Evolutionary conservation across 2,888 invertebrate species (phyloP).

Genomic region (Dysmachus trigonus): DNA sequence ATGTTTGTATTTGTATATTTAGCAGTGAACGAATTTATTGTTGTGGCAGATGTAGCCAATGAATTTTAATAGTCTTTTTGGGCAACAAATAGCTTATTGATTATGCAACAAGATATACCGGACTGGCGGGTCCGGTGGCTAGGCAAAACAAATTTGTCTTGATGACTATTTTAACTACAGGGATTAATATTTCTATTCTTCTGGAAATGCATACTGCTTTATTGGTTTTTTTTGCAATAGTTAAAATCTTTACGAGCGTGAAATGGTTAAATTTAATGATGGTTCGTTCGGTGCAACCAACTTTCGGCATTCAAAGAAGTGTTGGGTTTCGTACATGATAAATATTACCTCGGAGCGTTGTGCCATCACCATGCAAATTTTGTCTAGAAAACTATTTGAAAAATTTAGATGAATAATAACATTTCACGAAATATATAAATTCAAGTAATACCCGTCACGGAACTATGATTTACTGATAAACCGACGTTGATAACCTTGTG

Average conservation of each 20-base stretch:
- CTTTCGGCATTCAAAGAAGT: not conserved
- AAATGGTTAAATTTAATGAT: not conserved
- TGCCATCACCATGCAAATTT: not conserved
- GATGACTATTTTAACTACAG: not conserved
- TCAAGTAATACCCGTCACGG: not conserved
- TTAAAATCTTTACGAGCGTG: not conserved
- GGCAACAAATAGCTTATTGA: not conserved
- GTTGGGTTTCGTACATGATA: not conserved
- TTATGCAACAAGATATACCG: not conserved
- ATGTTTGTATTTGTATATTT: not conserved
- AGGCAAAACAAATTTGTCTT: not conserved
- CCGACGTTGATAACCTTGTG: not conserved
- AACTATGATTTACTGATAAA: not conserved
- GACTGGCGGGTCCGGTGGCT: not conserved
- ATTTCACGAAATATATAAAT: not conserved
- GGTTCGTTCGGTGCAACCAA: not conserved
- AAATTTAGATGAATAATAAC: not conserved
- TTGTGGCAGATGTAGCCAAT: not conserved
- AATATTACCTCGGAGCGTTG: not conserved
- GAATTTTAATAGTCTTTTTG: not conserved
- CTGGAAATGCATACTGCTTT: not conserved
- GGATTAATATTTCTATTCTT: not conserved
- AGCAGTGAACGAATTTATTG: not conserved
- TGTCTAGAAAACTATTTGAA: not conserved
- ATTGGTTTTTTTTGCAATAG: not conserved